Evolutionary conservation across 1,140 invertebrate species (phyloP).

Genomic region (Stegodyphus dumicola): DNA sequence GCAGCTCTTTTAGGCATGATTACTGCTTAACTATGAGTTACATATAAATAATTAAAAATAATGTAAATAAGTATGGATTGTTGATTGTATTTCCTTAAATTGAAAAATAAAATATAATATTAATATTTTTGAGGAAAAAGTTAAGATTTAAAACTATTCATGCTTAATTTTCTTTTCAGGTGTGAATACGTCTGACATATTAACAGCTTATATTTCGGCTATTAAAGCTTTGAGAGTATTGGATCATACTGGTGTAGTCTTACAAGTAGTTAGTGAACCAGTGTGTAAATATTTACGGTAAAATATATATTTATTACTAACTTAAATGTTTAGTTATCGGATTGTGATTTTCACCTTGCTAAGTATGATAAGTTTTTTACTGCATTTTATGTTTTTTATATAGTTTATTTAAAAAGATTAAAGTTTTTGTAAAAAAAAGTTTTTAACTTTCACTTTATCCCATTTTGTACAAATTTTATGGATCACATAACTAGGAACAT

Average conservation of each 20-base stretch:
- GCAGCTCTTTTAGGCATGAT: too few relatives aligned
- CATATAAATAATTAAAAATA: too few relatives aligned
- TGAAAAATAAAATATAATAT: too few relatives aligned
- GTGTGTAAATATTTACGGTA: constrained; percentile 76
- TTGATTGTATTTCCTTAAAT: too few relatives aligned
- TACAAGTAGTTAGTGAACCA: constrained; percentile 95
- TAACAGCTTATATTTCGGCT: constrained; percentile 95
- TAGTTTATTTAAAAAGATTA: background rate
- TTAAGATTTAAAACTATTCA: background rate
- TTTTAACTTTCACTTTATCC: too few relatives aligned
- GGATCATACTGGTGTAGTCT: constrained; percentile 91
- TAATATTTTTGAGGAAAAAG: too few relatives aligned
- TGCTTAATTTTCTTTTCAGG: constrained; percentile 66
- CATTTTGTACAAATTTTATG: too few relatives aligned
- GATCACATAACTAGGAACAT: too few relatives aligned
- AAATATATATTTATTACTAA: background rate
- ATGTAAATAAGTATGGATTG: too few relatives aligned
- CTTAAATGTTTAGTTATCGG: background rate
- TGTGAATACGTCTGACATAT: constrained; percentile 96
- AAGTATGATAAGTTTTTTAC: background rate
- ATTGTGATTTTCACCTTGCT: background rate
- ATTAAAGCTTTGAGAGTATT: constrained; percentile 92
- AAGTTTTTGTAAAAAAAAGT: too few relatives aligned
- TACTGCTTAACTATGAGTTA: too few relatives aligned
- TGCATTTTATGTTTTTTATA: background rate